phyloP scores from a whole-genome alignment of 2,113 vertebrate species.

The Zingel zingel region DNA sequence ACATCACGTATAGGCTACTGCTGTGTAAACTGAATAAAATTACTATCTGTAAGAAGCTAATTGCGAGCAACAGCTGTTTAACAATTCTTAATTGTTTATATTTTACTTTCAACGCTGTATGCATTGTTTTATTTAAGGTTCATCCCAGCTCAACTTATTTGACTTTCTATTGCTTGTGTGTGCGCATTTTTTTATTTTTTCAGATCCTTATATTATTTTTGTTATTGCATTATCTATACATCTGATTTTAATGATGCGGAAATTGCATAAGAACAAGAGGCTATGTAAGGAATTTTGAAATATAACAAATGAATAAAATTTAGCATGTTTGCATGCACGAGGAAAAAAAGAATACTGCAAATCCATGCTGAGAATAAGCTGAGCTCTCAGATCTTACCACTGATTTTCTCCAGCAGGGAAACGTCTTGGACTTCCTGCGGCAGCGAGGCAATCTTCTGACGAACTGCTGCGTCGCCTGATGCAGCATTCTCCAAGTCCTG shows the following conservation, averaged over 20 bases:
- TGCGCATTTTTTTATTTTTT: not conserved
- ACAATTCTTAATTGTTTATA: not conserved
- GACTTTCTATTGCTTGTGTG: not conserved
- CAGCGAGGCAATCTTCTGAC: constrained; percentile 97
- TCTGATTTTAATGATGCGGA: too few species aligned
- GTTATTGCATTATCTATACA: not conserved
- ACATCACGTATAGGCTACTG: not conserved
- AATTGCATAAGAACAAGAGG: too few species aligned
- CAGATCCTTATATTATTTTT: not conserved
- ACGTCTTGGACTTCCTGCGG: constrained; percentile 99
- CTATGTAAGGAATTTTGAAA: not conserved
- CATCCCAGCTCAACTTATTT: not conserved
- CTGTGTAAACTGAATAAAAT: not conserved
- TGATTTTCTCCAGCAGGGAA: constrained; percentile 97
- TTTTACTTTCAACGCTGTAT: not conserved
- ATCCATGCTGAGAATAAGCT: not conserved
- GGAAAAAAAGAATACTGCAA: not conserved
- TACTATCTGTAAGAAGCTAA: not conserved
- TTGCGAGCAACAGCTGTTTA: not conserved
- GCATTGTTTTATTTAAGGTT: not conserved
- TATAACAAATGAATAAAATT: not conserved
- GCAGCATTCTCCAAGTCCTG: constrained; percentile 98
- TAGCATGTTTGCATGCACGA: not conserved
- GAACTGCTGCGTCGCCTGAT: constrained; percentile 95
- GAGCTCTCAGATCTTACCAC: constrained; percentile 82